Percentiles rank a stretch among this genome's conserved stretches.
These are phyloP conservation scores for Ceratothoa steindachneri DNA, from an alignment of 2,888 invertebrate species.

Conservation along the genomic window DNA sequence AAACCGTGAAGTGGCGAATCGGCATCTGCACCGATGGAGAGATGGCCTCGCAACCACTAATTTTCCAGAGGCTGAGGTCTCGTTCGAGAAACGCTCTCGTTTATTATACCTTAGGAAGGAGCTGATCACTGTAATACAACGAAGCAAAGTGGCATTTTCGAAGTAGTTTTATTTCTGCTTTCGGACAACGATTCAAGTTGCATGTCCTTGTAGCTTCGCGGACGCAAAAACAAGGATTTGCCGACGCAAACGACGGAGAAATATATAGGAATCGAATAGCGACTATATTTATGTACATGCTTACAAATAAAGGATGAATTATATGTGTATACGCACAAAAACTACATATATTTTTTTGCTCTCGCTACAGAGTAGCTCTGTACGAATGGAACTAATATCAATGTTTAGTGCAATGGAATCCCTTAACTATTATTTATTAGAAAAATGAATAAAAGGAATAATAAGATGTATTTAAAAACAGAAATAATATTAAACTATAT, in stretches of 20 bases:
- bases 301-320: not conserved
- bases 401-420: too few relatives aligned
- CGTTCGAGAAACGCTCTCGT: not conserved
- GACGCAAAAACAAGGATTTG: not conserved
- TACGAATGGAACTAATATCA: too few relatives aligned
- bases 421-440: too few relatives aligned
- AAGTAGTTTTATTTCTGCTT: not conserved
- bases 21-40: too few relatives aligned
- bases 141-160: not conserved
- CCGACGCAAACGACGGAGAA: not conserved
- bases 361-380: too few relatives aligned
- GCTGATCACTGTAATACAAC: not conserved
- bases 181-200: too few relatives aligned
- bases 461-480: too few relatives aligned
- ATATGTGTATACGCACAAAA: not conserved
- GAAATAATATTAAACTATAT: too few relatives aligned
- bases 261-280: not conserved
- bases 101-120: not conserved
- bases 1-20: too few relatives aligned
- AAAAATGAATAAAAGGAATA: too few relatives aligned
- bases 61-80: not conserved
- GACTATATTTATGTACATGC: not conserved
- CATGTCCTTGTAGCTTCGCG: not conserved
- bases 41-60: not conserved
- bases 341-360: too few relatives aligned